phyloP scores from a whole-genome alignment of 2,888 invertebrate species.

The Pammene fasciana region DNA sequence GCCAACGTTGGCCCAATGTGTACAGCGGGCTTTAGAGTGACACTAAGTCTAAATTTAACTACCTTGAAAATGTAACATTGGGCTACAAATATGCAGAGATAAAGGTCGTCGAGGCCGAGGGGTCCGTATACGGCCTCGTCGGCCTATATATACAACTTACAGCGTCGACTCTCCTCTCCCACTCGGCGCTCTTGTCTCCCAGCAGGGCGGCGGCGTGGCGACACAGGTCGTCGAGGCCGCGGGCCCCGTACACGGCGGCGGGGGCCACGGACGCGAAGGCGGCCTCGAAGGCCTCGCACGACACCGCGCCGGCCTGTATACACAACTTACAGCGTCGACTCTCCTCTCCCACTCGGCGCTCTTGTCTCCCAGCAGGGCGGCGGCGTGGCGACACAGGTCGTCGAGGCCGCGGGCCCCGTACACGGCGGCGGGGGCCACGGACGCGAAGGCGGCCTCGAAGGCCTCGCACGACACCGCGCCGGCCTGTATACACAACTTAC shows the following conservation, averaged over 20 bases:
- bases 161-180: slow-evolving; percentile 97
- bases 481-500: slow-evolving; percentile 75
- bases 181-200: slow-evolving; percentile 92
- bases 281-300: slow-evolving; percentile 93
- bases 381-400: slow-evolving; percentile 89
- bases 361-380: slow-evolving; percentile 89
- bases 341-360: slow-evolving; percentile 97
- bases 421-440: slow-evolving; percentile 88
- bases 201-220: slow-evolving; percentile 88
- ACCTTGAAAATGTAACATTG: no score
- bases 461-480: slow-evolving; percentile 88
- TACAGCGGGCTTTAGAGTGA: no score
- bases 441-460: slow-evolving; percentile 92
- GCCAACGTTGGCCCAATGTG: no score
- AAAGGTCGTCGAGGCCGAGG: slow-evolving; percentile 92
- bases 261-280: slow-evolving; percentile 92
- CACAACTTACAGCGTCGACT: slow-evolving; percentile 90
- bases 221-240: slow-evolving; percentile 92
- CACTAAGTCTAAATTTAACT: no score
- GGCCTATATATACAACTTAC: slow-evolving; percentile 88
- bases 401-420: slow-evolving; percentile 93
- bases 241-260: slow-evolving; percentile 90
- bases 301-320: slow-evolving; percentile 90
- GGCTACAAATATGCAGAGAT: no score
- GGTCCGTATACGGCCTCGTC: slow-evolving; percentile 90